phyloP scores from a whole-genome alignment of 2,797 vertebrate species.

The Semaprochilodus insignis region DNA sequence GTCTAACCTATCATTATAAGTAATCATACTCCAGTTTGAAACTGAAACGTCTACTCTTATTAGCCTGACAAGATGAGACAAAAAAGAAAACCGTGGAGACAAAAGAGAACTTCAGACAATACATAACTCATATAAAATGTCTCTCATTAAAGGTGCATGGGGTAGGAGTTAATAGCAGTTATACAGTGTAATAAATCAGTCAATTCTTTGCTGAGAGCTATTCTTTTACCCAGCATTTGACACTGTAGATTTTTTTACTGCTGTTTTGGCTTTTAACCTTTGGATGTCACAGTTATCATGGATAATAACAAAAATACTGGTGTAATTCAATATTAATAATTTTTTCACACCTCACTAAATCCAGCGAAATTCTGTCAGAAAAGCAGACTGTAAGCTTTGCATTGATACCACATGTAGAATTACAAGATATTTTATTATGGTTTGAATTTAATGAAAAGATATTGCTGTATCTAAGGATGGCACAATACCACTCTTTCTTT shows the following conservation, averaged over 20 bases:
- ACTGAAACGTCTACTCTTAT: background rate
- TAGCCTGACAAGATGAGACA: constrained; percentile 1
- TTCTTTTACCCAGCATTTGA: background rate
- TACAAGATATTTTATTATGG: no score
- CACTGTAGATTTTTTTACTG: background rate
- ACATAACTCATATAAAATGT: background rate
- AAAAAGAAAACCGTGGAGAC: background rate
- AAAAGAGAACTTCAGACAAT: background rate
- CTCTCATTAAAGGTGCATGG: constrained; percentile 25
- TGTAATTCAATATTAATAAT: no score
- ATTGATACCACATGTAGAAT: no score
- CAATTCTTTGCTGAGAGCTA: background rate
- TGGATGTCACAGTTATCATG: no score
- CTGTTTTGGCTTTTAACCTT: background rate
- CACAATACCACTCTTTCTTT: no score
- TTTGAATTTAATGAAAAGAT: no score
- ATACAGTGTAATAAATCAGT: constrained; percentile 7
- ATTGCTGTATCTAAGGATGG: background rate
- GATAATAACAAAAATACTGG: no score
- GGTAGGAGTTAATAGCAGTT: background rate
- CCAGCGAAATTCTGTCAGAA: background rate
- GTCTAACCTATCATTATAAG: constrained; percentile 23
- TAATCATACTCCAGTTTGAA: background rate
- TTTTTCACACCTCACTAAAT: background rate
- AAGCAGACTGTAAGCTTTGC: no score